These are phyloP conservation scores for Cremastobaeus sp. DNA, from an alignment of 2,888 invertebrate genomes.

Conservation along the genomic window DNA sequence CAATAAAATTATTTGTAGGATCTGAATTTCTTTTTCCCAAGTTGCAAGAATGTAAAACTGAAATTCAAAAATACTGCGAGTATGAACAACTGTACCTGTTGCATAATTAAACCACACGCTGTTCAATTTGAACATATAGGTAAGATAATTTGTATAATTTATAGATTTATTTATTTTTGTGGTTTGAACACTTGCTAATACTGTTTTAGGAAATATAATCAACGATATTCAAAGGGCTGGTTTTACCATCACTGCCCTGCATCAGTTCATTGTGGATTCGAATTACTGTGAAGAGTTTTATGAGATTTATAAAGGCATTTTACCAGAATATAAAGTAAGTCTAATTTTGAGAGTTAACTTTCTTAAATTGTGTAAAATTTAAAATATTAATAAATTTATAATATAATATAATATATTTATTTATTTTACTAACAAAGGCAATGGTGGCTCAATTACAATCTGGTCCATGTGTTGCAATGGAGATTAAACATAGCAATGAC, in stretches of 20 bases:
- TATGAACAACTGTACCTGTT: conserved; percentile 86
- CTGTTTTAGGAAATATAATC: conserved; percentile 83
- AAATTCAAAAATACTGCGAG: conserved; percentile 79
- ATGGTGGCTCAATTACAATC: conserved; percentile 91
- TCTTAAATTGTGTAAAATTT: conserved; percentile 1
- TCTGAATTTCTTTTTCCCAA: conserved; percentile 44
- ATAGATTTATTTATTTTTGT: not conserved
- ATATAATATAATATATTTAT: not conserved
- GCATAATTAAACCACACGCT: conserved; percentile 94
- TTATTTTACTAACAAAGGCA: no score
- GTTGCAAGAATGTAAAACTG: conserved; percentile 6
- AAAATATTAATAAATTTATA: not conserved
- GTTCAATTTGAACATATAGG: conserved; percentile 84
- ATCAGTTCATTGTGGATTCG: conserved; percentile 88
- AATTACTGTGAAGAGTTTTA: conserved; percentile 93
- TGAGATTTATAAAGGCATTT: conserved; percentile 94
- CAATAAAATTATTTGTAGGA: conserved; percentile 17
- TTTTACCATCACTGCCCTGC: conserved; percentile 88
- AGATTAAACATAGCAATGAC: conserved; percentile 84
- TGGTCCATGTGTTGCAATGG: conserved; percentile 92
- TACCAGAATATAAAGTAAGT: conserved; percentile 86
- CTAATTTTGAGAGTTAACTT: conserved; percentile 2
- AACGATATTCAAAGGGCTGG: conserved; percentile 86
- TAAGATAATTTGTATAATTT: conserved; percentile 25
- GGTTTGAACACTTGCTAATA: conserved; percentile 61